phyloP scores from a whole-genome alignment of 2,888 invertebrate species.

The Rosalia funebris region DNA sequence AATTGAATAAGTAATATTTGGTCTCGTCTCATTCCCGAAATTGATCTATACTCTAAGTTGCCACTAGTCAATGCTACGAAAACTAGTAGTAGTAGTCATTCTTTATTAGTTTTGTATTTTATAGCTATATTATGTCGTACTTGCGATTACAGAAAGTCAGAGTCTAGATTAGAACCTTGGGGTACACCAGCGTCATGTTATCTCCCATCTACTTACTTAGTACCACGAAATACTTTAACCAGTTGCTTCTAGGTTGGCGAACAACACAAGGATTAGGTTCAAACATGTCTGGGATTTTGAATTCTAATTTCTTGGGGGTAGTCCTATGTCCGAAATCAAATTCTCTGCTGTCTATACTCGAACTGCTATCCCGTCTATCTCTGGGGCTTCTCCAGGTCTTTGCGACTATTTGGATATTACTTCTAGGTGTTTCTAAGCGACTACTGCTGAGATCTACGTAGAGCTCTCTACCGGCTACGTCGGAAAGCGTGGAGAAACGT shows the following conservation, averaged over 20 bases:
- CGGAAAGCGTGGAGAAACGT: background rate
- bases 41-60: too few species aligned
- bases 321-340: conserved; percentile 18
- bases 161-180: background rate
- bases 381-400: background rate
- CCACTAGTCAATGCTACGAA: too few species aligned
- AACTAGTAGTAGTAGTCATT: too few species aligned
- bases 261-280: background rate
- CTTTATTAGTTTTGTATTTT: too few species aligned
- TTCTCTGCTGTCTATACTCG: conserved; percentile 29
- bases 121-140: too few species aligned
- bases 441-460: conserved; percentile 30
- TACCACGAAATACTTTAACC: conserved; percentile 15
- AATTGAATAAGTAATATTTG: background rate
- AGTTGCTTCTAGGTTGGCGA: background rate
- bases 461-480: conserved; percentile 7
- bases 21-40: too few species aligned
- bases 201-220: conserved; percentile 5
- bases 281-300: background rate
- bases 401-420: background rate
- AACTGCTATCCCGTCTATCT: conserved; percentile 13
- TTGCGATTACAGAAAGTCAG: too few species aligned
- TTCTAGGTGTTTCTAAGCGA: background rate
- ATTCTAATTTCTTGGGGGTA: background rate
- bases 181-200: background rate